phyloP scores from a whole-genome alignment of 2,113 vertebrate genomes.

The Marmota flaviventris region DNA sequence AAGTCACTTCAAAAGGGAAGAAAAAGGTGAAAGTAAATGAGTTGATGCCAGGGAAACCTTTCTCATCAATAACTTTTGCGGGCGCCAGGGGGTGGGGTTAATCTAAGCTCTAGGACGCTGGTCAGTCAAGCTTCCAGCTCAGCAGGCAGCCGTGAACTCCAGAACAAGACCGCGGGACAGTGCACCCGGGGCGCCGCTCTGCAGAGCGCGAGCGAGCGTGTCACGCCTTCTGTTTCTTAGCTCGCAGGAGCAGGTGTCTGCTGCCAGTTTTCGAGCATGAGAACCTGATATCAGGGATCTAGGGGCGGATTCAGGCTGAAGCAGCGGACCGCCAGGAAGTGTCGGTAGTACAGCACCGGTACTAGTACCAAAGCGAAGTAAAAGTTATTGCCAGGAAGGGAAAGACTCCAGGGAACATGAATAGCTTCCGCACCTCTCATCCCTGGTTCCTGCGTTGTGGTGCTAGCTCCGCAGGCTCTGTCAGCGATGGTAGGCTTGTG shows the following conservation, averaged over 20 bases:
- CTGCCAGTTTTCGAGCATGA: background rate
- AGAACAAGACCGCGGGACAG: background rate
- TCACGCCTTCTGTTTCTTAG: background rate
- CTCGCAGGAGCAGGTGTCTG: background rate
- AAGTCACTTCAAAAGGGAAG: background rate
- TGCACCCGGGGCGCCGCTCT: background rate
- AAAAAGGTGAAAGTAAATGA: background rate
- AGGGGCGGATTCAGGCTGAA: background rate
- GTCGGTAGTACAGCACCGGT: no score
- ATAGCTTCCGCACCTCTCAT: background rate
- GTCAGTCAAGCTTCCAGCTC: background rate
- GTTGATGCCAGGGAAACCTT: background rate
- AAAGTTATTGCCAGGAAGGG: background rate
- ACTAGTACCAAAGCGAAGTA: background rate
- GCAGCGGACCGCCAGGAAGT: background rate
- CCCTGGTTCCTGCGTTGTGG: background rate
- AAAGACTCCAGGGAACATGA: background rate
- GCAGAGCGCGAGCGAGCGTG: rapidly evolving
- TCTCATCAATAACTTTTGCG: background rate
- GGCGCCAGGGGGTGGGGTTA: background rate
- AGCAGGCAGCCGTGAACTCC: background rate
- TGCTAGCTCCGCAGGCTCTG: background rate
- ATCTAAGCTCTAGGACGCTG: background rate
- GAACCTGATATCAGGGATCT: background rate
- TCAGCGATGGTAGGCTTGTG: background rate